phyloP scores from a whole-genome alignment of 1,140 invertebrate genomes.

The Epicauta chinensis region DNA sequence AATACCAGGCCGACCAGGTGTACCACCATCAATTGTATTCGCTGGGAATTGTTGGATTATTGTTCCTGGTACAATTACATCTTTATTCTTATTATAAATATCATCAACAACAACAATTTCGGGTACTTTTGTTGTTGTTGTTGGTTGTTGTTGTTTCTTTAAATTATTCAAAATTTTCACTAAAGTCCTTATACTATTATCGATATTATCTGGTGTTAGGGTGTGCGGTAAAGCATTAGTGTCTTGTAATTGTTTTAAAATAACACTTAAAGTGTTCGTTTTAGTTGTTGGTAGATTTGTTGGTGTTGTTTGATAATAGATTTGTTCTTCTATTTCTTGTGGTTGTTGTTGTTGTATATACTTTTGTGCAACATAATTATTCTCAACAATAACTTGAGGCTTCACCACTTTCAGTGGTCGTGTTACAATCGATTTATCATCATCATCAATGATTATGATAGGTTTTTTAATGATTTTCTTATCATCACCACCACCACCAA shows the following conservation, averaged over 20 bases:
- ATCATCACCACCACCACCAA: too few relatives aligned
- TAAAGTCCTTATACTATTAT: conserved; percentile 67
- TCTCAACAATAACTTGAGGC: conserved; percentile 13
- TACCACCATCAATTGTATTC: conserved; percentile 52
- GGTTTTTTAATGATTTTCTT: too few relatives aligned
- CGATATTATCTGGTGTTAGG: conserved; percentile 67
- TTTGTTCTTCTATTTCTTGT: conserved; percentile 8
- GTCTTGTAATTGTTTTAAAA: conserved; percentile 60
- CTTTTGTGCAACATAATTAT: conserved; percentile 19
- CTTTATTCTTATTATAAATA: conserved; percentile 28
- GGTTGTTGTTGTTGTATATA: conserved; percentile 1
- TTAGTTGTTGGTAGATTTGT: neutral
- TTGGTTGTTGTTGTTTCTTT: conserved; percentile 45
- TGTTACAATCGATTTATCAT: neutral
- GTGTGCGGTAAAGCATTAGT: conserved; percentile 67
- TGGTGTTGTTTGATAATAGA: conserved; percentile 16
- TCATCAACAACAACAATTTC: conserved; percentile 32
- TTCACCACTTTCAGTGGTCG: neutral
- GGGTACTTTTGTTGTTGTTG: conserved; percentile 38
- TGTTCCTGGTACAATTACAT: conserved; percentile 17
- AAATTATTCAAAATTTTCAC: conserved; percentile 63
- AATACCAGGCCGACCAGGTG: conserved; percentile 68
- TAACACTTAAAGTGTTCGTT: conserved; percentile 38
- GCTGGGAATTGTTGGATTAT: conserved; percentile 28
- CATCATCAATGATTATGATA: too few relatives aligned